A percentile compares a stretch with the other conserved stretches of the same genome.
Evolutionary conservation across 2,113 vertebrate species (phyloP).

Genomic region (Syngnathus scovelli): DNA sequence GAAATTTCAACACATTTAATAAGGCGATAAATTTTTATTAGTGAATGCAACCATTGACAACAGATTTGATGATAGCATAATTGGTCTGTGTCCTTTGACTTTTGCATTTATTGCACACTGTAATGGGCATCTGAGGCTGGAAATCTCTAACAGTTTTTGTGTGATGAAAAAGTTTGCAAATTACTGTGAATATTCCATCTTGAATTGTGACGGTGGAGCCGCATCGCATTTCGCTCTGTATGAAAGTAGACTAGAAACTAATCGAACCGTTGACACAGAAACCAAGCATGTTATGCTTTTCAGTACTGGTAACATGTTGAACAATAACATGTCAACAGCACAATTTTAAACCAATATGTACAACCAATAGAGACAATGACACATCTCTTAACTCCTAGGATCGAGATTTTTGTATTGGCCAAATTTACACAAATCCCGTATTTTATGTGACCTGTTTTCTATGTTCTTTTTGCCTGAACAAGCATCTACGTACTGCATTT

Average conservation of each 20-base stretch:
- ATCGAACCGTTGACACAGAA: slow-evolving; percentile 1
- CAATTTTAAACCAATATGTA: slow-evolving; percentile 20
- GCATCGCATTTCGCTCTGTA: neutral
- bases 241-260: slow-evolving; percentile 4
- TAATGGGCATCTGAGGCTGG: slow-evolving; percentile 24
- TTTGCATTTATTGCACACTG: slow-evolving; percentile 65
- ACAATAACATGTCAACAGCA: slow-evolving; percentile 26
- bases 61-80: slow-evolving; percentile 46
- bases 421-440: slow-evolving; percentile 13
- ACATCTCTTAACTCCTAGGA: slow-evolving; percentile 14
- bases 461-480: slow-evolving; percentile 22
- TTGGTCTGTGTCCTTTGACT: slow-evolving; percentile 41
- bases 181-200: neutral
- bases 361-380: slow-evolving; percentile 13
- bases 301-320: neutral
- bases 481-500: slow-evolving; percentile 2
- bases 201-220: neutral
- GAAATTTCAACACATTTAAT: slow-evolving; percentile 50
- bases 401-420: slow-evolving; percentile 13
- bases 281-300: slow-evolving; percentile 14
- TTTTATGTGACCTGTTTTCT: neutral
- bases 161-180: neutral
- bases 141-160: slow-evolving; percentile 8
- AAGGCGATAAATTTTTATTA: slow-evolving; percentile 59
- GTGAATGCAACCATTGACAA: slow-evolving; percentile 53